phyloP scores from a whole-genome alignment of 2,888 invertebrate genomes.

The Lacanobia oleracea region DNA sequence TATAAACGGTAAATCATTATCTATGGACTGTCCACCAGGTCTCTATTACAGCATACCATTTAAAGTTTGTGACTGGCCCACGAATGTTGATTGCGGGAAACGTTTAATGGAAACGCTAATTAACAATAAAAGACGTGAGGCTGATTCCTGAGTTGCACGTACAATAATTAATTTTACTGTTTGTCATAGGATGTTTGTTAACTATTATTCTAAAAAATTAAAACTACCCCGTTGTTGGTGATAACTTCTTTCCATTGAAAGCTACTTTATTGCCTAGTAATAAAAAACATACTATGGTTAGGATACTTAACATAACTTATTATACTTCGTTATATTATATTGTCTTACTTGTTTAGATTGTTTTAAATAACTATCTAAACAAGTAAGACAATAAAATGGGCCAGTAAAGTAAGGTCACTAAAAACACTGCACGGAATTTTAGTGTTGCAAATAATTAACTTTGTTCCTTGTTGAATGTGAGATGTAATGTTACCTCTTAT shows the following conservation, averaged over 20 bases:
- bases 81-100: constrained; percentile 70
- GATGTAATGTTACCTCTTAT: background rate
- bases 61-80: constrained; percentile 71
- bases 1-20: constrained; percentile 61
- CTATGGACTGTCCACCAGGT: constrained; percentile 58
- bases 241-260: background rate
- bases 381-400: too few relatives aligned
- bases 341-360: background rate
- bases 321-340: background rate
- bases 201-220: background rate
- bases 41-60: constrained; percentile 67
- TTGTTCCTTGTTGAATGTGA: background rate
- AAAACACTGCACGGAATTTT: too few relatives aligned
- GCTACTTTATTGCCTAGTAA: background rate
- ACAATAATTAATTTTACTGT: background rate
- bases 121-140: background rate
- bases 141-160: background rate
- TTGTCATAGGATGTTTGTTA: too few relatives aligned
- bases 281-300: background rate
- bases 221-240: background rate
- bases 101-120: constrained; percentile 30
- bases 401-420: too few relatives aligned
- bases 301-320: background rate
- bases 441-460: background rate
- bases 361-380: too few relatives aligned